Evolutionary conservation across 1,140 invertebrate species (phyloP), one percentile per base, ranked within the genome.

Genomic region (Nephila pilipes): DNA sequence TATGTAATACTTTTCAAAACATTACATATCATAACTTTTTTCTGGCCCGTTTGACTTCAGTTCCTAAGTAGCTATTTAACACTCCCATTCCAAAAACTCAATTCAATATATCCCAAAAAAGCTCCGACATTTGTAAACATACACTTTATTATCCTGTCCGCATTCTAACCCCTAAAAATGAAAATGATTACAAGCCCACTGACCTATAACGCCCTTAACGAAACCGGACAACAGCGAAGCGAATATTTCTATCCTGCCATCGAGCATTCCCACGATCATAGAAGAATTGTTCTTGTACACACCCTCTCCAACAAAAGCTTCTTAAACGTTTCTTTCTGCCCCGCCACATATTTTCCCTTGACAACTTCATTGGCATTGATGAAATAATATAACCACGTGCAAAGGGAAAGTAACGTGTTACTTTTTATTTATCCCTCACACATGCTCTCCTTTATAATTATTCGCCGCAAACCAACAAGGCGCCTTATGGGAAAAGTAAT

Each of bases 321-420:
- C 12, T 14, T 32, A 18, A 36, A 14, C 3, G 14, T 29, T 75
- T 36, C 63, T 65, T 5, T 65, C 25, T 25, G n/a, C 25, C n/a
- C 63, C 16, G 69, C 18, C 69, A 32, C 29, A 29, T 29, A 75
- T 75, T 32, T 18, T 18, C 69, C 29, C 29, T 46, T 32, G 32
- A 75, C 69, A 75, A 32, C 69, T 75, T 75, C 69, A 75, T 75
- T 75, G 69, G 29, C 12, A 32, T 29, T 36, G 69, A 36, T 75
- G 69, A 75, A 75, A 75, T 75, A 29, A 75, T 32, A 36, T 29
- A 36, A 75, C 25, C 69, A 75, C 69, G 69, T 75, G 69, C 69
- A 75, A 29, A 6, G 29, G 20, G 36, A 32, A 75, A 75, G 18
- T 36, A 18, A 20, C 12, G 8, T 46, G 16, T 60, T 60, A 18